Base-by-base conservation (phyloP, 2,797 vertebrate species). In the Neopelma chrysocephalum region DNA sequence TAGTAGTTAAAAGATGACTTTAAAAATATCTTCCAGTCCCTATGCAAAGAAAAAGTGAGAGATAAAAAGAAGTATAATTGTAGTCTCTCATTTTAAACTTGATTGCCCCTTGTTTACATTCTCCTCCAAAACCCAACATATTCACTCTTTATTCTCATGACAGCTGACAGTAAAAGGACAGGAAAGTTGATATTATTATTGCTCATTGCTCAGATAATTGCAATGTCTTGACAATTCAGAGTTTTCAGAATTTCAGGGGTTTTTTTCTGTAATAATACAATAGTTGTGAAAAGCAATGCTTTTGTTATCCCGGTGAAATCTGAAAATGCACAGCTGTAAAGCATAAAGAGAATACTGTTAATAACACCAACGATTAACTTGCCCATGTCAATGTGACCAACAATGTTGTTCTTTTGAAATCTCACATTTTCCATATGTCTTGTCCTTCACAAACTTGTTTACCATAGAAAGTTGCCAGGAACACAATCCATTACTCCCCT, bases 291-390 rank as follows among this genome's bases (percentile, higher is more conserved):
- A 77, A 87, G 12, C 21, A 51, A 61, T 1, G 0, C 1, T 65
- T 87, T 60, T 85, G n/a, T 50, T 90, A 91, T 77, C 85, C 82
- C 31, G 56, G 42, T 89, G 65, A 92, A 90, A 90, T 45, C 23
- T 73, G 40, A 56, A 94, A 60, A 27, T 61, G 15, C 29, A 43
- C 29, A 40, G 43, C 47, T 94, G 56, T 79, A 90, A 87, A 93
- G 68, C 45, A 69, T 31, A 25, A 92, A 71, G 48, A 90, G 80
- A 94, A 65, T 45, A 51, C 29, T 82, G 16, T 56, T 66, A 84
- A 72, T 7, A 54, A 61, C 25, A 82, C 9, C 16, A 93, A 12
- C 6, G 11, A 68, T 22, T 11, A 14, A 15, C 8, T 20, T 4
- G 2, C 0, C 1, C 10, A 6, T 9, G 2, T 4, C 51, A 69